These are phyloP conservation scores for Polypedilum pembai DNA, from an alignment of 1,140 invertebrate genomes.

Conservation along the genomic window DNA sequence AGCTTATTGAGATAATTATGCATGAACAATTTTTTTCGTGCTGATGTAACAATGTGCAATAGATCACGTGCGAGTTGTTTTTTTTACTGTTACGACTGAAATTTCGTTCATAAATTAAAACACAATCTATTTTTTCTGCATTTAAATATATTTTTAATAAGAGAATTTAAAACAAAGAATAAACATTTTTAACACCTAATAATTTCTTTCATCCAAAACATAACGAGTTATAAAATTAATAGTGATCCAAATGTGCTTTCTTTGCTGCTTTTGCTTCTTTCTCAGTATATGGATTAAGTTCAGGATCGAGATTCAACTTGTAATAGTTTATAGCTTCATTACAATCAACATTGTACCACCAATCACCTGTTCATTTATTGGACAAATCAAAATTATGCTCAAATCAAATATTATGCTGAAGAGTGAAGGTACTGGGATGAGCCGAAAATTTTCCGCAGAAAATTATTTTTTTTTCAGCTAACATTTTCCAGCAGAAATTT, in stretches of 20 bases:
- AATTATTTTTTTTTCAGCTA: no score
- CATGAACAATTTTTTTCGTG: no score
- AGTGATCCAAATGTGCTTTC: conserved; percentile 30
- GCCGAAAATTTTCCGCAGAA: no score
- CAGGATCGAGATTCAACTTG: conserved; percentile 62
- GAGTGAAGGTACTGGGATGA: no score
- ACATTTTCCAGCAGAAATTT: no score
- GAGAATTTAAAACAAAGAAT: background rate
- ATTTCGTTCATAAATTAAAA: background rate
- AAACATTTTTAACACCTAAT: background rate
- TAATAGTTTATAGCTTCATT: conserved; percentile 50
- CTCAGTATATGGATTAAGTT: conserved; percentile 71
- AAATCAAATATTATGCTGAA: no score
- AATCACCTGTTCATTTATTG: no score
- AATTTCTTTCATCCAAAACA: background rate
- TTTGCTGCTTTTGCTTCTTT: conserved; percentile 51
- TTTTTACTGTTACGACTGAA: background rate
- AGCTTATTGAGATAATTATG: no score
- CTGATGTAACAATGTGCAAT: no score
- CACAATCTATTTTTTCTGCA: background rate
- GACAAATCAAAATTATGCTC: no score
- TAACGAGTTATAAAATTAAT: no score
- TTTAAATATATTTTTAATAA: background rate
- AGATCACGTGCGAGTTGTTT: background rate
- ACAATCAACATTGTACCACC: conserved; percentile 89